A percentile compares a stretch with the other conserved stretches of the same genome.
Evolutionary conservation across 2,113 vertebrate genomes (phyloP).

Genomic region (Amblyopsis rosae): DNA sequence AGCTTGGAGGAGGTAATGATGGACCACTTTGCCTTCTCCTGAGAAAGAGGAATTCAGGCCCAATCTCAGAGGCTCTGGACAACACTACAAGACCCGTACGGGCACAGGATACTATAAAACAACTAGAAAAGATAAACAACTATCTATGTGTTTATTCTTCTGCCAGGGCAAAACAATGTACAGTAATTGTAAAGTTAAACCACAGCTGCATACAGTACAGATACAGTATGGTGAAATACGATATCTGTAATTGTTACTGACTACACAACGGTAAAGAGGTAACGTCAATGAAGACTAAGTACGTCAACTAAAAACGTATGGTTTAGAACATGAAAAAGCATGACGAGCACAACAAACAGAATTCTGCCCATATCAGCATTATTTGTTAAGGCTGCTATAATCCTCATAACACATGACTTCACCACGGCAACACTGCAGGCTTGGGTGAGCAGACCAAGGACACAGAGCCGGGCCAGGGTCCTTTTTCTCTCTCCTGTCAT

Average conservation of each 20-base stretch:
- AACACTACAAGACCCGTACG: constrained; percentile 1
- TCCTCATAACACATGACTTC: constrained; percentile 35
- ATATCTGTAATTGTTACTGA: too few relatives aligned
- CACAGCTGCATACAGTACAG: too few relatives aligned
- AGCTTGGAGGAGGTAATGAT: constrained; percentile 72
- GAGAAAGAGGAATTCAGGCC: constrained; percentile 59
- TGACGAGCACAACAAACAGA: neutral
- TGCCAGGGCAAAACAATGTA: too few relatives aligned
- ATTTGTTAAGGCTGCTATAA: constrained; percentile 21
- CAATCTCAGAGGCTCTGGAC: constrained; percentile 36
- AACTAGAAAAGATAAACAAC: too few relatives aligned
- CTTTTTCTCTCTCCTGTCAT: constrained; percentile 79
- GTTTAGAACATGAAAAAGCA: too few relatives aligned
- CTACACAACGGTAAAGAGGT: too few relatives aligned
- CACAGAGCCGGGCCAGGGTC: constrained; percentile 67
- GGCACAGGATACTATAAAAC: too few relatives aligned
- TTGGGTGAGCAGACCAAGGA: constrained; percentile 49
- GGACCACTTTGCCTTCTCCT: constrained; percentile 74
- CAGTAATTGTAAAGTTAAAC: too few relatives aligned
- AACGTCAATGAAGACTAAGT: too few relatives aligned
- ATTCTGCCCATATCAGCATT: constrained; percentile 8
- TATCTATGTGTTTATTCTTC: too few relatives aligned
- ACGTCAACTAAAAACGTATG: too few relatives aligned
- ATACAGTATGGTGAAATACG: too few relatives aligned
- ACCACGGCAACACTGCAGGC: constrained; percentile 29